A percentile compares a stretch with the other conserved stretches of the same genome.
phyloP scores from a whole-genome alignment of 2,113 vertebrate genomes.

The Burhinus bistriatus region DNA sequence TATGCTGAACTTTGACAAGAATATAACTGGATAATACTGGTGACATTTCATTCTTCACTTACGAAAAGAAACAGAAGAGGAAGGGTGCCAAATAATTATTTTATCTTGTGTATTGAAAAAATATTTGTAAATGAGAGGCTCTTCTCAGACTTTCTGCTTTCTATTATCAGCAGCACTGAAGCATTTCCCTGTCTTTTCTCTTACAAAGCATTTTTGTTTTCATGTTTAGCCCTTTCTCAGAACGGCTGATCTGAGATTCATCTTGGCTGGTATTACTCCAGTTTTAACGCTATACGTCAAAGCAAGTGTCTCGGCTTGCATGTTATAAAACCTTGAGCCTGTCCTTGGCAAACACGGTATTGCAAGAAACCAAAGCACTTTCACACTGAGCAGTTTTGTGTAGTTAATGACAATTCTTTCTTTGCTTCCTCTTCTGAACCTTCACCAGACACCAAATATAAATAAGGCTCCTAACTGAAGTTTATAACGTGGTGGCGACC shows the following conservation, averaged over 20 bases:
- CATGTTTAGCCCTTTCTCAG: neutral
- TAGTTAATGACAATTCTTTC: neutral
- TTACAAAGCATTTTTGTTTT: neutral
- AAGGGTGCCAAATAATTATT: neutral
- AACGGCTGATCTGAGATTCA: neutral
- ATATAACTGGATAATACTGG: neutral
- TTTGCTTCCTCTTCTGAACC: neutral
- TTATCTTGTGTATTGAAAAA: neutral
- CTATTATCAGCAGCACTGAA: neutral
- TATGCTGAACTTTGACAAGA: neutral
- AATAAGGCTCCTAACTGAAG: neutral
- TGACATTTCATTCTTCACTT: conserved; percentile 5
- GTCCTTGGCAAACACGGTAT: neutral
- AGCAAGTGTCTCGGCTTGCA: neutral
- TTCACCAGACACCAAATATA: neutral
- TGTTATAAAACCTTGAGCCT: neutral
- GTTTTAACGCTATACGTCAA: neutral
- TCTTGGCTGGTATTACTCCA: neutral
- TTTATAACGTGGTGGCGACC: neutral
- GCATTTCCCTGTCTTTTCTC: neutral
- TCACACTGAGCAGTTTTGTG: neutral
- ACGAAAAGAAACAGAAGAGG: neutral
- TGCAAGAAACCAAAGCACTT: neutral
- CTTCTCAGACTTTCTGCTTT: neutral
- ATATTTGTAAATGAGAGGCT: neutral